A percentile compares a stretch with the other conserved stretches of the same genome.
Conservation (phyloP, 2,113 vertebrate genomes). For the Ictalurus furcatus region DNA sequence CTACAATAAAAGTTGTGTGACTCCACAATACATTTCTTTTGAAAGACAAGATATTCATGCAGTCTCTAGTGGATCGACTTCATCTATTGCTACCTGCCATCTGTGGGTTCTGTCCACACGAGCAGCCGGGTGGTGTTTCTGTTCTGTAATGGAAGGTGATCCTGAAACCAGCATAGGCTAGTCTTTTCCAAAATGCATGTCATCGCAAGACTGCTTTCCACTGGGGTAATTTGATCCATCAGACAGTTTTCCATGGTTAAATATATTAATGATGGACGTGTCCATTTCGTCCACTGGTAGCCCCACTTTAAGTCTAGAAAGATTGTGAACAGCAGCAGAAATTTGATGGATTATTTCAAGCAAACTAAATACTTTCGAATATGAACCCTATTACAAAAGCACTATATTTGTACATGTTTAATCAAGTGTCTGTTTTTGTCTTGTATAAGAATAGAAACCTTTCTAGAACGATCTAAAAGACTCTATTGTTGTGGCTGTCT, state of each 20-base stretch:
- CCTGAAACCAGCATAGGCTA: conserved; percentile 33
- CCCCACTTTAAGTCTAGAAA: neutral
- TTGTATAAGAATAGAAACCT: conserved; percentile 38
- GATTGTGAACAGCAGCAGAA: conserved; percentile 6
- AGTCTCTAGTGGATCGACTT: conserved; percentile 13
- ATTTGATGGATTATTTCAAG: neutral
- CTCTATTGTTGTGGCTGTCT: conserved; percentile 18
- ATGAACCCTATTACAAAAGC: conserved; percentile 30
- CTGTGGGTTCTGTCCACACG: conserved; percentile 10
- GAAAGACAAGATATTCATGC: neutral
- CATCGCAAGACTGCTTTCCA: conserved; percentile 43
- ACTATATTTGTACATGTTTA: conserved; percentile 42
- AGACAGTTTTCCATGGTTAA: conserved; percentile 52
- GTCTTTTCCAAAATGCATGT: conserved; percentile 40
- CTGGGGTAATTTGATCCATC: conserved; percentile 45
- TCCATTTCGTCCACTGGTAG: conserved; percentile 39
- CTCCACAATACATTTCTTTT: neutral
- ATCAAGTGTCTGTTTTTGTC: conserved; percentile 19
- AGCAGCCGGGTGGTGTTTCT: conserved; percentile 17
- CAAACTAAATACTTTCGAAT: neutral
- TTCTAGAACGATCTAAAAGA: conserved; percentile 22
- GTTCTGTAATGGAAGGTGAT: conserved; percentile 44
- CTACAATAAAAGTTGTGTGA: neutral
- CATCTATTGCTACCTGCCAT: conserved; percentile 3
- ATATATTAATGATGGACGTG: conserved; percentile 56